phyloP scores from a whole-genome alignment of 2,888 invertebrate species.

The Noctua pronuba region DNA sequence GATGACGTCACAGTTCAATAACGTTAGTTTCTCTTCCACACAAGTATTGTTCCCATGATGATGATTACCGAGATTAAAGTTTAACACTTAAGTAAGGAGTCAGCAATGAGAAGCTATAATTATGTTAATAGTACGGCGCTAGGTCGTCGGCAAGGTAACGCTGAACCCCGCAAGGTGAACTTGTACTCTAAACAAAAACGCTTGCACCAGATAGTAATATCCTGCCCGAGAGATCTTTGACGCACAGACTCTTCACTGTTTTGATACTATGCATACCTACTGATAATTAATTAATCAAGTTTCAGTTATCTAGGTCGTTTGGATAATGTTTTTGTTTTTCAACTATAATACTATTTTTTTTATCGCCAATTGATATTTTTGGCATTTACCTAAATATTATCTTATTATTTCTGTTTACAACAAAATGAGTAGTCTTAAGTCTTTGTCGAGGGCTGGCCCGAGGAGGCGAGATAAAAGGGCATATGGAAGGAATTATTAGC shows the following conservation, averaged over 20 bases:
- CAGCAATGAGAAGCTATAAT: conserved; percentile 30
- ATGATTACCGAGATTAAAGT: not conserved
- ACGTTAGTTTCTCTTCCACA: conserved; percentile 16
- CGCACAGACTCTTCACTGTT: not conserved
- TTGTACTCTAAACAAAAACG: conserved; percentile 15
- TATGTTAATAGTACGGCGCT: conserved; percentile 33
- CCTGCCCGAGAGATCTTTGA: conserved; percentile 1
- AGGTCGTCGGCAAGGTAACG: conserved; percentile 48
- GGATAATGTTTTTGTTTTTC: conserved; percentile 34
- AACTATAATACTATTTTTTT: conserved; percentile 1
- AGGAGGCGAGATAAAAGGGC: no score
- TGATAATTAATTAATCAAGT: conserved; percentile 16
- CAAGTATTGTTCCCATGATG: conserved; percentile 12
- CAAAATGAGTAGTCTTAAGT: not conserved
- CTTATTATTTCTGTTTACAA: conserved; percentile 11
- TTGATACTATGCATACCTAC: not conserved
- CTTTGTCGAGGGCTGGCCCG: no score
- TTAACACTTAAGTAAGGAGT: conserved; percentile 13
- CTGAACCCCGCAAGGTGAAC: conserved; percentile 48
- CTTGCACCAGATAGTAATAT: not conserved
- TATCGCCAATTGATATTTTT: conserved; percentile 13
- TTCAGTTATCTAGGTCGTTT: conserved; percentile 3
- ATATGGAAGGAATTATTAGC: no score
- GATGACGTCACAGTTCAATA: conserved; percentile 18
- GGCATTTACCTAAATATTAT: not conserved